Base-by-base conservation (phyloP, 2,888 invertebrate species). In the Nemurella pictetii region DNA sequence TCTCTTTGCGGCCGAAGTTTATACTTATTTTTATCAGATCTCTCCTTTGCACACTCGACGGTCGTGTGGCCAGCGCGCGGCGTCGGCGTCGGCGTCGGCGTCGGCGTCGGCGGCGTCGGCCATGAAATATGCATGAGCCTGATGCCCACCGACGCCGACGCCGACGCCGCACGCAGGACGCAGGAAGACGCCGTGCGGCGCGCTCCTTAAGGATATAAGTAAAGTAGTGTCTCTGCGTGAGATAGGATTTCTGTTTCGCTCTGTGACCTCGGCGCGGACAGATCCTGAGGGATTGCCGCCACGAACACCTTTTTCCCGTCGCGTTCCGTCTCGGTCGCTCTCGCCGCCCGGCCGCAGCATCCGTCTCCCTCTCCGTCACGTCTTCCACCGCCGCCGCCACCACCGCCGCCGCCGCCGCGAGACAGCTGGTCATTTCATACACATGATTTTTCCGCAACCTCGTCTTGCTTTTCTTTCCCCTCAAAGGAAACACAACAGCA, bases 281-380 rank as follows among this genome's bases (percentile, higher is more conserved):
- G 9, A 75, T 75, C 75, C 32, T 25, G 80, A 80, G 29, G 29
- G 80, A 80, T 75, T 75, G 75, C 85, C 78, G 80, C 83, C 83
- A 75, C 30, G 75, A 26, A 75, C 75, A 75, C 75, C 80, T 80
- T 25, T 29, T 25, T 30, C 30, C 80, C n/a, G 5, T 80, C 30
- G 4, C 74, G 5, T n/a, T 9, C 29, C 27, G 4, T 2, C 27
- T 26, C 26, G 80, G n/a, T 85, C 78, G 84, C 30, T 28, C 27
- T 26, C 78, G 85, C 29, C 74, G 72, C 20, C 9, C 83, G 26
- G 32, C 85, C 85, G 75, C 55, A 84, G 74, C 78, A 85, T 80
- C 85, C 85, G 85, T 77, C 81, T 81, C 80, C 86, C 85, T 87
- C 87, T 85, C 86, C 85, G 86, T 87, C 84, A 83, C 36, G 84